These are phyloP conservation scores for Serrognathus titanus DNA, from an alignment of 2,888 invertebrate genomes.

Conservation along the genomic window DNA sequence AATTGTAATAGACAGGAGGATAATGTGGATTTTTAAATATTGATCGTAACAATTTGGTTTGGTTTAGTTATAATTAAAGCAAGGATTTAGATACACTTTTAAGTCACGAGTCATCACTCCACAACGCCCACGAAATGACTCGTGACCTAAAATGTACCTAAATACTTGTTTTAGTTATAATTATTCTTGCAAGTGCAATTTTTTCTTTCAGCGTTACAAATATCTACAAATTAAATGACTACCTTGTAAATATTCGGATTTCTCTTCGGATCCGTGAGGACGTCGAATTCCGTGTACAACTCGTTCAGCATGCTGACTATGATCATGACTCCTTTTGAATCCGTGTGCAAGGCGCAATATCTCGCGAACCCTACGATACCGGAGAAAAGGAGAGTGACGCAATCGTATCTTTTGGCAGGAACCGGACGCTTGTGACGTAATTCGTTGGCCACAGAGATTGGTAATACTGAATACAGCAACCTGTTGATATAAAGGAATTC, in stretches of 20 bases:
- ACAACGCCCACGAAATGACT: no score
- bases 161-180: no score
- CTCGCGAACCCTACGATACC: constrained; percentile 90
- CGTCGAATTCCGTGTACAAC: constrained; percentile 91
- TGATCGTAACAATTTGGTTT: no score
- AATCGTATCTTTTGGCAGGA: constrained; percentile 82
- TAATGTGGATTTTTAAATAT: no score
- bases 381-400: constrained; percentile 90
- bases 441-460: constrained; percentile 92
- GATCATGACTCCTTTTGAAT: constrained; percentile 92
- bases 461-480: constrained; percentile 89
- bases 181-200: no score
- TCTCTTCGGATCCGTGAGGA: constrained; percentile 84
- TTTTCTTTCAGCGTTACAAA: no score
- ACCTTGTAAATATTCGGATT: constrained; percentile 96
- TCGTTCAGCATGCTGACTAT: constrained; percentile 92
- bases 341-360: constrained; percentile 87
- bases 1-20: no score
- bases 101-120: no score
- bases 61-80: no score
- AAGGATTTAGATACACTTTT: no score
- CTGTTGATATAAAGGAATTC: constrained; percentile 50
- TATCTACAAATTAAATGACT: constrained; percentile 15
- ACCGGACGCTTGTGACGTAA: constrained; percentile 88
- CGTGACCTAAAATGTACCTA: no score